A percentile compares a stretch with the other conserved stretches of the same genome.
Evolutionary conservation across 2,888 invertebrate species (phyloP).

Genomic region (Elgonia sp.): DNA sequence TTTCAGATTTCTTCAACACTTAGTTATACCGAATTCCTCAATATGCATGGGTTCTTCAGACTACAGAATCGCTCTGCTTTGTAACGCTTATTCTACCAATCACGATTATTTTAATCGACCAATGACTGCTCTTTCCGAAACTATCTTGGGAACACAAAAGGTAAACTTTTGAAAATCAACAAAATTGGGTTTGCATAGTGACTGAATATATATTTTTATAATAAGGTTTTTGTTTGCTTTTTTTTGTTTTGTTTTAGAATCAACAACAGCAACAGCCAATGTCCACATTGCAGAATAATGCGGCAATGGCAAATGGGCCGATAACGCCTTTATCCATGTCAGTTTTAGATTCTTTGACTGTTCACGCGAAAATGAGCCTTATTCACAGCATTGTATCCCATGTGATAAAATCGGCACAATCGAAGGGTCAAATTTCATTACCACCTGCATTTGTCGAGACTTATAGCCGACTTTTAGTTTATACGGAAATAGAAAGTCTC

Average conservation of each 20-base stretch:
- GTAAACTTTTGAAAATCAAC: constrained; percentile 61
- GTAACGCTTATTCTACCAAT: constrained; percentile 98
- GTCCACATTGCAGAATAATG: constrained; percentile 87
- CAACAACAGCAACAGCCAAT: constrained; percentile 87
- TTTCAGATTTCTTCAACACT: constrained; percentile 93
- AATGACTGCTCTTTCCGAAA: constrained; percentile 96
- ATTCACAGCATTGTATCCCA: constrained; percentile 95
- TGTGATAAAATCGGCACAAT: constrained; percentile 96
- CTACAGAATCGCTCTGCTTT: constrained; percentile 96
- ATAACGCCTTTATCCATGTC: constrained; percentile 97
- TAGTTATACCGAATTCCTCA: constrained; percentile 92
- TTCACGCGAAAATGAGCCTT: constrained; percentile 98
- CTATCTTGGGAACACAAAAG: constrained; percentile 92
- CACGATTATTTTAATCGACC: constrained; percentile 96
- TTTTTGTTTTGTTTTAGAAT: constrained; percentile 78
- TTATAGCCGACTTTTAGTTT: constrained; percentile 96
- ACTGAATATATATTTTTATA: background rate
- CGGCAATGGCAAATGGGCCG: constrained; percentile 88
- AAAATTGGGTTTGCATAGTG: no score
- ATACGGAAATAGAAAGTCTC: constrained; percentile 98
- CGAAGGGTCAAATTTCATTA: constrained; percentile 94
- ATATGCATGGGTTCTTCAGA: constrained; percentile 94
- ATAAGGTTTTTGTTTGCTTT: background rate
- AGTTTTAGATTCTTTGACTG: constrained; percentile 96
- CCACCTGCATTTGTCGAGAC: constrained; percentile 98